phyloP scores from a whole-genome alignment of 2,113 vertebrate genomes.

The Hippolais icterina region DNA sequence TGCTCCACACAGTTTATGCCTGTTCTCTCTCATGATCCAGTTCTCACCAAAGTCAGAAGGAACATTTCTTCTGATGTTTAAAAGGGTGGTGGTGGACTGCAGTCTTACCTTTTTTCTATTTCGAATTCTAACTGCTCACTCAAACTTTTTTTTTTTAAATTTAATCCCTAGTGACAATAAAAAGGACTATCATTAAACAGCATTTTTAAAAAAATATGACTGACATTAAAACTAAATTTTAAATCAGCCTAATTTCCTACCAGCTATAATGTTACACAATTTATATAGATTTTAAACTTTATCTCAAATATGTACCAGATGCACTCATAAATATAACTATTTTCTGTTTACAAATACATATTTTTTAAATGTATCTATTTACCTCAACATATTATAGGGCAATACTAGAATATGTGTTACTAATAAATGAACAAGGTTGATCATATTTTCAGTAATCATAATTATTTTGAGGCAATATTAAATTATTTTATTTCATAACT shows the following conservation, averaged over 20 bases:
- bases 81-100: not conserved
- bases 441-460: not conserved
- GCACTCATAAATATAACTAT: not conserved
- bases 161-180: not conserved
- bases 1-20: not conserved
- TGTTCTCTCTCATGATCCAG: not conserved
- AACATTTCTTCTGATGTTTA: not conserved
- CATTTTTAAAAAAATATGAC: not conserved
- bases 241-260: not conserved
- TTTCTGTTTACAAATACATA: not conserved
- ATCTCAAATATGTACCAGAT: not conserved
- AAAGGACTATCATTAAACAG: not conserved
- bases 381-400: not conserved
- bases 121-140: not conserved
- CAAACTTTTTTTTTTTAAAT: not conserved
- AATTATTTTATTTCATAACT: not conserved
- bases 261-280: not conserved
- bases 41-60: not conserved
- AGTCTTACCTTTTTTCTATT: not conserved
- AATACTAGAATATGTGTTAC: not conserved
- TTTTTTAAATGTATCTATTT: not conserved
- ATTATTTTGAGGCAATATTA: not conserved
- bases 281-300: not conserved
- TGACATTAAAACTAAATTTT: not conserved
- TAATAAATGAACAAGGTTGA: not conserved